Conservation (phyloP, 2,797 vertebrate genomes). For the Darevskia nairensis region DNA sequence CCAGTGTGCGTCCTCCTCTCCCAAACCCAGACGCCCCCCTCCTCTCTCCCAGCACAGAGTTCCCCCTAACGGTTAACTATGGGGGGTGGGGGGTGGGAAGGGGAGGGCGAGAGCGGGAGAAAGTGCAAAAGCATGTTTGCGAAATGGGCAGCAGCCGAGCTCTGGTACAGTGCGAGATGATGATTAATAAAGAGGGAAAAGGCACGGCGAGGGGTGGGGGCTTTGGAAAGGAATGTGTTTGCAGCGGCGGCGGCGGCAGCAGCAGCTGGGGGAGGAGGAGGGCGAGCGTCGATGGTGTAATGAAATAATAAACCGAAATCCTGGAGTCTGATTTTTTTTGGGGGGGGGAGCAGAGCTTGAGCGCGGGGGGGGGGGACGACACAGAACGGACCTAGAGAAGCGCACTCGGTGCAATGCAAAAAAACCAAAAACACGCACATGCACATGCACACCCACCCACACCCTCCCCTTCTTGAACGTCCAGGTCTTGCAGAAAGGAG, state of each 20-base stretch:
- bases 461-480: slow-evolving; percentile 79
- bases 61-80: neutral
- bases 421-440: too few species aligned
- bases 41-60: neutral
- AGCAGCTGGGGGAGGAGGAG: slow-evolving; percentile 79
- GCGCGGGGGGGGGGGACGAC: slow-evolving; percentile 68
- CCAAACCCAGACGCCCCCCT: too few species aligned
- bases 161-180: slow-evolving; percentile 39
- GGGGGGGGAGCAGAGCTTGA: slow-evolving; percentile 82
- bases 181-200: slow-evolving; percentile 64
- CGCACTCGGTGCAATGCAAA: neutral
- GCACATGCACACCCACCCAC: too few species aligned
- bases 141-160: slow-evolving; percentile 58
- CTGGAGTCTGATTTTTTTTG: slow-evolving; percentile 85
- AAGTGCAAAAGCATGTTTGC: slow-evolving; percentile 39
- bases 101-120: neutral
- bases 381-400: slow-evolving; percentile 70
- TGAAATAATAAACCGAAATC: slow-evolving; percentile 88
- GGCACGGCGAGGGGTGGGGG: slow-evolving; percentile 63
- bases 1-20: too few species aligned
- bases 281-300: slow-evolving; percentile 87
- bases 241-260: slow-evolving; percentile 63
- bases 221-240: slow-evolving; percentile 75
- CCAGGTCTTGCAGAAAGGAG: slow-evolving; percentile 79
- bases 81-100: neutral